Evolutionary conservation across 53 echinoderm and acorn worm species (phyloP).

Genomic region (Actinopyga echinites): DNA sequence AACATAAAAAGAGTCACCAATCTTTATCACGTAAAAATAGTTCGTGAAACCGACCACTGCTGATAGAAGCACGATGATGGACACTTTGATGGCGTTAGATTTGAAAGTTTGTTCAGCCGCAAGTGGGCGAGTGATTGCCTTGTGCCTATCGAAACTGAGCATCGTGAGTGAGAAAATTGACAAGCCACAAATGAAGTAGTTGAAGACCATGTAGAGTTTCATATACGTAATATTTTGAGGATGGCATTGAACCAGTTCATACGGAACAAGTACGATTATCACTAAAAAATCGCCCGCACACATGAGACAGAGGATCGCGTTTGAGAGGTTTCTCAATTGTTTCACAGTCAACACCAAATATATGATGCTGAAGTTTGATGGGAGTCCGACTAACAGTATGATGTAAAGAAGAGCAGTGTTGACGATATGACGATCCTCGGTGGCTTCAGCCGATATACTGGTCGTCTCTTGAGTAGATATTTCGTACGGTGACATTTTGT

Average conservation of each 20-base stretch:
- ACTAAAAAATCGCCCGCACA: neutral
- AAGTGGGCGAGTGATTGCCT: neutral
- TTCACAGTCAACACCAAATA: conserved; percentile 1
- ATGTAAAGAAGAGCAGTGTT: neutral
- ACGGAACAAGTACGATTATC: neutral
- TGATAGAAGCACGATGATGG: neutral
- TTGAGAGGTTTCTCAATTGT: conserved; percentile 13
- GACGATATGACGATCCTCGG: too few relatives aligned
- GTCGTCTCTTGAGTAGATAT: too few relatives aligned
- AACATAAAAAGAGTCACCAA: neutral
- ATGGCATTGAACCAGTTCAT: neutral
- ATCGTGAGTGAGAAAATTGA: neutral
- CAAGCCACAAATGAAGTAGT: neutral
- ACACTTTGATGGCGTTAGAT: neutral
- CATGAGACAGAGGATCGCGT: neutral
- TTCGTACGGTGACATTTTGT: too few relatives aligned
- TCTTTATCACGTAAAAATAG: neutral
- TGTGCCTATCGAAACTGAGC: conserved; percentile 19
- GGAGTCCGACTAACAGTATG: neutral
- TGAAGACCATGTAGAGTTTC: neutral
- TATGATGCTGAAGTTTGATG: conserved; percentile 2
- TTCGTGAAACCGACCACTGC: neutral
- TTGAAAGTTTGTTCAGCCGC: neutral
- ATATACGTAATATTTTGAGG: neutral
- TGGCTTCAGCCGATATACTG: too few relatives aligned